Evolutionary conservation across 2,888 invertebrate species (phyloP).

Genomic region (Chorisops tibialis): DNA sequence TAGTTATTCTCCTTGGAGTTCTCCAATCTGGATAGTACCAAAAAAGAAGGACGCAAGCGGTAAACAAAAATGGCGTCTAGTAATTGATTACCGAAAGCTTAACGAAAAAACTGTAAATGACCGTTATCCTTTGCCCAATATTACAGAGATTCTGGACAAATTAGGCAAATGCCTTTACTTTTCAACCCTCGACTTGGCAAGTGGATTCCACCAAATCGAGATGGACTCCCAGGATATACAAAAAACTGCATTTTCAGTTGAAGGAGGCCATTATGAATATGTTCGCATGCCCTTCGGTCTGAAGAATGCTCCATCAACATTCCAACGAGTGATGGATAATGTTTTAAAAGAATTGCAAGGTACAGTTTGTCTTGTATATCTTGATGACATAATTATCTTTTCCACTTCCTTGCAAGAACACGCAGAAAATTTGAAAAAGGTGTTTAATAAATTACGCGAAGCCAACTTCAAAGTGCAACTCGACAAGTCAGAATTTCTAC

Average conservation of each 20-base stretch:
- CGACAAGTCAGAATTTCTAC: no score
- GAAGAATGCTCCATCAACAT: background rate
- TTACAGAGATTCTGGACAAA: background rate
- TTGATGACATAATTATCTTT: background rate
- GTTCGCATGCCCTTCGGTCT: background rate
- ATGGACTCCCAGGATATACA: background rate
- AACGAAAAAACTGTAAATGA: conserved; percentile 36
- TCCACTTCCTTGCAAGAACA: background rate
- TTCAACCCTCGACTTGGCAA: background rate
- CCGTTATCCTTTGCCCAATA: background rate
- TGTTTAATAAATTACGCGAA: no score
- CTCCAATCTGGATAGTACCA: conserved; percentile 2
- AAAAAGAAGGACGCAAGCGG: conserved; percentile 1
- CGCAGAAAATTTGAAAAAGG: background rate
- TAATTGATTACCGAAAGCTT: conserved; percentile 36
- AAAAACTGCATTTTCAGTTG: background rate
- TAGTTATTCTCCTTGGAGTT: conserved; percentile 6
- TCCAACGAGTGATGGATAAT: background rate
- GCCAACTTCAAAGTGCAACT: no score
- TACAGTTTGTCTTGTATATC: background rate
- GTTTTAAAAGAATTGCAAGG: background rate
- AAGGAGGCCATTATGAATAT: background rate
- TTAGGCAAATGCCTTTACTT: background rate
- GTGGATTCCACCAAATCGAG: conserved; percentile 1
- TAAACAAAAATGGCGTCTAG: conserved; percentile 34